Base-by-base conservation (phyloP, 2,113 vertebrate species). In the Pangasianodon hypophthalmus region DNA sequence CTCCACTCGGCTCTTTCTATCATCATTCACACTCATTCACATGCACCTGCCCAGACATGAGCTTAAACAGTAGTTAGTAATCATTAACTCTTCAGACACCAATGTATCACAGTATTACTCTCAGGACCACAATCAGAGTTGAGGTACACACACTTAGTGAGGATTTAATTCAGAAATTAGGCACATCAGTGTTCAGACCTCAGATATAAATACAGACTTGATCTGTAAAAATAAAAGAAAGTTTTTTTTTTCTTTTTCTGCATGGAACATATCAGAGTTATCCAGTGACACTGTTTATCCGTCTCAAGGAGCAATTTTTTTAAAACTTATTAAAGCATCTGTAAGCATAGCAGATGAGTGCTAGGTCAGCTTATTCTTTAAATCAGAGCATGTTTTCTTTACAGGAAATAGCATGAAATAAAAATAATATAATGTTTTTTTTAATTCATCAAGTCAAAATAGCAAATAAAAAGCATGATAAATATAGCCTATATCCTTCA, bases 11-110 rank as follows among this genome's bases (percentile, higher is more conserved):
- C 75, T 48, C 46, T 37, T 75, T 32, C 84, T 84, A 73, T 87
- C 80, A 21, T 85, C 29, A 29, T 84, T 71, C 79, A 82, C 85
- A 73, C 37, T 60, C 46, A 46, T 80, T 85, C 62, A 69, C 13
- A 4, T 80, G 4, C 14, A n/a, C 77, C 77, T 50, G 44, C 48
- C 14, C 24, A 67, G 84, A 67, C 58, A 56, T 52, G 62, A 86
- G 46, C 19, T 13, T 69, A 69, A 26, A 62, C 14, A 24, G 48
- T 86, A 50, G 60, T 29, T 62, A 62, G 24, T 64, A 46, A 71
- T 71, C 32, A 1, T 16, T 41, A n/a, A 24, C 41, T 24, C 37
- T 64, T 19, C 2, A 44, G 58, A 46, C 18, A 18, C 58, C 29
- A 46, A 62, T 9, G 41, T 2, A 16, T 50, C 11, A 24, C 73